A percentile compares a stretch with the other conserved stretches of the same genome.
Evolutionary conservation across 2,797 vertebrate species (phyloP).

Genomic region (Choloepus didactylus): DNA sequence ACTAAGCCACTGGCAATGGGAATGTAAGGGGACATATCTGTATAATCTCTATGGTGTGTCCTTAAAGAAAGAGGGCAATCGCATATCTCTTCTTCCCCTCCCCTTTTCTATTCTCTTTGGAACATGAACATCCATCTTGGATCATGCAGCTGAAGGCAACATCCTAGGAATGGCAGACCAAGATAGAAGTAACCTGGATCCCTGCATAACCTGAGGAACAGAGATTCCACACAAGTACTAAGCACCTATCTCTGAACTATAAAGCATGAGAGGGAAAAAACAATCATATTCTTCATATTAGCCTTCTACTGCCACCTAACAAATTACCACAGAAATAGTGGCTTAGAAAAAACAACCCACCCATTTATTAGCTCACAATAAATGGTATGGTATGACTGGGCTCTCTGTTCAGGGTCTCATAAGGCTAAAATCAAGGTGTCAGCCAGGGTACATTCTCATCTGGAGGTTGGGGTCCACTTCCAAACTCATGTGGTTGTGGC

Average conservation of each 20-base stretch:
- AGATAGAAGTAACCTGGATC: not conserved
- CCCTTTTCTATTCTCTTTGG: not conserved
- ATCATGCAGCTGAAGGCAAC: not conserved
- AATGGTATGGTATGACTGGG: not conserved
- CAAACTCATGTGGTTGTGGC: not conserved
- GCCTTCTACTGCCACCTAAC: not conserved
- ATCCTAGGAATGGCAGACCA: not conserved
- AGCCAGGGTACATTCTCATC: not conserved
- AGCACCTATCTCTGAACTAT: not conserved
- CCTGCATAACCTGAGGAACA: not conserved
- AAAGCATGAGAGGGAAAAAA: not conserved
- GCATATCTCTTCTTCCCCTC: not conserved
- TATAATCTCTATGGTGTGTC: not conserved
- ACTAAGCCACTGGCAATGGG: too few relatives aligned
- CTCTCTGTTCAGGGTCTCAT: not conserved
- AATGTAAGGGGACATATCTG: not conserved
- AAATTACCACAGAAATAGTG: not conserved
- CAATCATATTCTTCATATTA: not conserved
- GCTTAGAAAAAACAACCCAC: not conserved
- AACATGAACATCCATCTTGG: not conserved
- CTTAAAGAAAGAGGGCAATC: not conserved
- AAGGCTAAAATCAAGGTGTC: not conserved
- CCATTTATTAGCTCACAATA: conserved; percentile 22
- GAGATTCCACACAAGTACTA: conserved; percentile 4
- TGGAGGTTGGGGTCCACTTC: not conserved